A percentile compares a stretch with the other conserved stretches of the same genome.
Evolutionary conservation across 2,113 vertebrate species (phyloP).

Genomic region (Corydoras maculifer): DNA sequence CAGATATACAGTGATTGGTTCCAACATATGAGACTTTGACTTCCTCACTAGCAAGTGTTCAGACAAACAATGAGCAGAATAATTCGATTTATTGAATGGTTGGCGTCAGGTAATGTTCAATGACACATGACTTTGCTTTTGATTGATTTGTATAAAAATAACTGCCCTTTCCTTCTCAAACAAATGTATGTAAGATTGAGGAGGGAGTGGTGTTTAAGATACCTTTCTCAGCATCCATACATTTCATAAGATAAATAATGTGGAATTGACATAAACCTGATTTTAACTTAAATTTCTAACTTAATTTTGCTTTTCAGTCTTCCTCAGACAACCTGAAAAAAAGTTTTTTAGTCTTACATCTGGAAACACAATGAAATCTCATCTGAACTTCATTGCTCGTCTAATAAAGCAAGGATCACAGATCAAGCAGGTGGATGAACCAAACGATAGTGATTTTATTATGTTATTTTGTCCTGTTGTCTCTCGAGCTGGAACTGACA

Average conservation of each 20-base stretch:
- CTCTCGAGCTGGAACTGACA: constrained; percentile 3
- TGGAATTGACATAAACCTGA: too few relatives aligned
- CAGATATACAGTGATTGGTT: too few relatives aligned
- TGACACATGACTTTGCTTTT: neutral
- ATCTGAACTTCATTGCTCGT: neutral
- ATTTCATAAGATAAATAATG: too few relatives aligned
- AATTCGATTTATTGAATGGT: too few relatives aligned
- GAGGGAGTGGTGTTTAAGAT: too few relatives aligned
- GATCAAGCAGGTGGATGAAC: neutral
- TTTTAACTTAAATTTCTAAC: too few relatives aligned
- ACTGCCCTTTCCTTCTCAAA: too few relatives aligned
- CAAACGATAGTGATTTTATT: neutral
- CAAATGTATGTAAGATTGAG: too few relatives aligned
- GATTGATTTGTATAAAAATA: too few relatives aligned
- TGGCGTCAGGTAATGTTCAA: neutral
- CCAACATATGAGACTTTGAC: neutral
- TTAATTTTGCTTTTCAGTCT: neutral
- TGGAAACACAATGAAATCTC: neutral
- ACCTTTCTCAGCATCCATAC: too few relatives aligned
- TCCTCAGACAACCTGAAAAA: too few relatives aligned
- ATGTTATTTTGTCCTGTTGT: constrained; percentile 5
- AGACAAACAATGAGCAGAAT: neutral
- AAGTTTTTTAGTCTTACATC: neutral
- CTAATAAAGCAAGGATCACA: neutral
- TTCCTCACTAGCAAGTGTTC: neutral